Conservation (phyloP, 1,140 invertebrate genomes). For the Macrocentrus cingulum region DNA sequence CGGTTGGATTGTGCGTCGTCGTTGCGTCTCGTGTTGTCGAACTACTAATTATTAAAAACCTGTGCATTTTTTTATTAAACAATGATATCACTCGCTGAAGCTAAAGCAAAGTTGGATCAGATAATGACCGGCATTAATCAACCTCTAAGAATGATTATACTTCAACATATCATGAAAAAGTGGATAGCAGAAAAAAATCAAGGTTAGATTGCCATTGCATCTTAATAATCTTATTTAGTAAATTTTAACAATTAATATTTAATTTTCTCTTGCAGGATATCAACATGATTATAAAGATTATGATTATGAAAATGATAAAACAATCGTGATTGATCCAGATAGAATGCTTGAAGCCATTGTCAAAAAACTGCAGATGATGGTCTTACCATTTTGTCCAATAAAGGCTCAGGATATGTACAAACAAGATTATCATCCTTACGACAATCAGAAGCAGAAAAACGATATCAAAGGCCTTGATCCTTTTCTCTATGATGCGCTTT, state of each 20-base stretch:
- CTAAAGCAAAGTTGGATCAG: too few species aligned
- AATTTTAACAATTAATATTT: background rate
- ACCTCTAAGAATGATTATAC: background rate
- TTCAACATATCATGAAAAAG: background rate
- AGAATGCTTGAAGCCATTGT: conserved; percentile 56
- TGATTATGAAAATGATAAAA: background rate
- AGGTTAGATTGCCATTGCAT: background rate
- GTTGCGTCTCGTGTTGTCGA: too few species aligned
- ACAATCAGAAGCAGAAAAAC: too few species aligned
- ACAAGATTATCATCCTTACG: background rate
- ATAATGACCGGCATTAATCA: too few species aligned
- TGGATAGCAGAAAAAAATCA: background rate
- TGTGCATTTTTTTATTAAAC: too few species aligned
- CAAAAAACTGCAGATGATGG: conserved; percentile 57
- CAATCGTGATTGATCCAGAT: conserved; percentile 39
- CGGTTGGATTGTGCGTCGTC: too few species aligned
- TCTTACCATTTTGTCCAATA: conserved; percentile 46
- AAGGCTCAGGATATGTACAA: conserved; percentile 5
- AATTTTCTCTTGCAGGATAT: too few species aligned
- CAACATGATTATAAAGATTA: background rate
- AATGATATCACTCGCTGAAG: too few species aligned
- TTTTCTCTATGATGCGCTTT: conserved; percentile 73
- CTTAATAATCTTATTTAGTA: background rate
- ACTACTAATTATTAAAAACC: too few species aligned
- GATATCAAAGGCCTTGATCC: conserved; percentile 72